Conservation (phyloP, 1,140 invertebrate genomes). For the Magallana angulata region DNA sequence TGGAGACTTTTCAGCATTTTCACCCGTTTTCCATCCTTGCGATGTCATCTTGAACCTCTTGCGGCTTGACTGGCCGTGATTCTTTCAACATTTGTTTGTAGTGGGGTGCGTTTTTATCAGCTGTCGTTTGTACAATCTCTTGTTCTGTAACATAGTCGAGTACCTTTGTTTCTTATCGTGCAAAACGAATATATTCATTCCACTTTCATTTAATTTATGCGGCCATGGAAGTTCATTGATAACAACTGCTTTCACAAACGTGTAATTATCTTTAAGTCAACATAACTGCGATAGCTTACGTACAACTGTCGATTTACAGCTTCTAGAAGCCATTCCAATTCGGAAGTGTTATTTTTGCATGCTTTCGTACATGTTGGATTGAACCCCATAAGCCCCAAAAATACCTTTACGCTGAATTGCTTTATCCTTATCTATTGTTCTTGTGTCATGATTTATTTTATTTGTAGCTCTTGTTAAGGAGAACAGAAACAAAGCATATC, state of each 20-base stretch:
- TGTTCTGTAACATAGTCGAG: not conserved
- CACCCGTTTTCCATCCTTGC: conserved; percentile 15
- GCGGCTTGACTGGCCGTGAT: not conserved
- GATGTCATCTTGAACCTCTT: conserved; percentile 8
- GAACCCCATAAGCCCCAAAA: not conserved
- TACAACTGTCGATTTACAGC: conserved; percentile 3
- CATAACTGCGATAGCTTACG: not conserved
- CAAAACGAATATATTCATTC: conserved; percentile 36
- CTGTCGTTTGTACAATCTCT: not conserved
- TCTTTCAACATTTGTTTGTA: conserved; percentile 10
- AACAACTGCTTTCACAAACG: conserved; percentile 23
- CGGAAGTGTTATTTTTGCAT: not conserved
- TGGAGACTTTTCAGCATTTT: conserved; percentile 54
- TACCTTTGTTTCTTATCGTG: conserved; percentile 24
- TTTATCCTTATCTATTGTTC: not conserved
- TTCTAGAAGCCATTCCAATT: not conserved
- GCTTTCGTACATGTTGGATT: not conserved
- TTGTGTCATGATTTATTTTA: not conserved
- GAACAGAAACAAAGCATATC: conserved; percentile 3
- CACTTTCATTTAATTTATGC: conserved; percentile 26
- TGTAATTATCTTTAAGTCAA: conserved; percentile 36
- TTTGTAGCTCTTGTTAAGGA: conserved; percentile 5
- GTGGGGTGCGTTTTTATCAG: not conserved
- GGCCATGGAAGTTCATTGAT: conserved; percentile 29
- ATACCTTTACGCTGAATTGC: not conserved